Conservation (phyloP, 2,113 vertebrate genomes). For the Anhinga rufa region DNA sequence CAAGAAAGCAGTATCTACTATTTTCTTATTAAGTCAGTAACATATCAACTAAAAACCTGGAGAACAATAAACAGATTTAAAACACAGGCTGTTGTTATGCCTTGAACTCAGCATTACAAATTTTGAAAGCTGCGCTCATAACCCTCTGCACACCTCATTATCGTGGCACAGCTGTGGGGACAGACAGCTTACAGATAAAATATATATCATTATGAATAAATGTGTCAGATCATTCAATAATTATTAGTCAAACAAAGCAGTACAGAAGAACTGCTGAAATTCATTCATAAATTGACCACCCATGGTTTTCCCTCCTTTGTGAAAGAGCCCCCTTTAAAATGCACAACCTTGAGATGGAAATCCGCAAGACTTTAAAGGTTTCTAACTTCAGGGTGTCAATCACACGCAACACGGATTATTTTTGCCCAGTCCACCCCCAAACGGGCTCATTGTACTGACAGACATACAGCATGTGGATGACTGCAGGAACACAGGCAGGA, state of each 20-base stretch:
- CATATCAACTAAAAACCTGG: background rate
- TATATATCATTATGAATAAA: background rate
- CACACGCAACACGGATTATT: background rate
- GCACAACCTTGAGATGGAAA: background rate
- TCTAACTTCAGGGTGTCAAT: background rate
- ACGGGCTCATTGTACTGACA: background rate
- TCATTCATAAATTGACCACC: background rate
- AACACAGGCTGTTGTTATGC: background rate
- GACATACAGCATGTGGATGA: background rate
- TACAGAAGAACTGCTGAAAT: background rate
- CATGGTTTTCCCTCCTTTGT: background rate
- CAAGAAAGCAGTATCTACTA: background rate
- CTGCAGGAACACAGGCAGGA: background rate
- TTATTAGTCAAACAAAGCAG: background rate
- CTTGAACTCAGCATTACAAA: background rate
- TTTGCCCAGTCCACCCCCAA: background rate
- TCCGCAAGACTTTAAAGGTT: background rate
- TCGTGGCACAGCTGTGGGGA: background rate
- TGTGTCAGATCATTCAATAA: conserved; percentile 11
- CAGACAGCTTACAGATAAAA: conserved; percentile 17
- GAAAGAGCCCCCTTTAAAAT: background rate
- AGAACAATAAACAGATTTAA: background rate
- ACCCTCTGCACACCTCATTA: background rate
- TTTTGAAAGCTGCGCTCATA: background rate
- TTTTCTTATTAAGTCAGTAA: background rate